Percentiles rank a stretch among this genome's conserved stretches.
Conservation (phyloP, 2,797 vertebrate genomes). For the Cephalopachus bancanus region DNA sequence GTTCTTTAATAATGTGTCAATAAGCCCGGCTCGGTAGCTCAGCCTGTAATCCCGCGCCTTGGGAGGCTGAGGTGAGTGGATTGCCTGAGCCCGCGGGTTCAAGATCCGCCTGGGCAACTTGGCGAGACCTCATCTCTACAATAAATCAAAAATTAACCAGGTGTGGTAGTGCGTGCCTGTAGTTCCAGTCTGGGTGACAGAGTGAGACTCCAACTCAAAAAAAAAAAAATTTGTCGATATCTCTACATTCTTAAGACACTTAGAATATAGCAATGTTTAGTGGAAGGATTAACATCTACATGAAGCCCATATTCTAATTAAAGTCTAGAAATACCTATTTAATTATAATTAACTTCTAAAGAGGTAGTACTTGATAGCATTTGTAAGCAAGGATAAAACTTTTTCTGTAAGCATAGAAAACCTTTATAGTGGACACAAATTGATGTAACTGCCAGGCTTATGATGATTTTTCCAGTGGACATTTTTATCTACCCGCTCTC, state of each 20-base stretch:
- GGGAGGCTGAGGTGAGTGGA: too few species aligned
- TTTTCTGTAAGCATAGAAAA: background rate
- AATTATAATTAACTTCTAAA: background rate
- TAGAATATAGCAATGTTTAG: background rate
- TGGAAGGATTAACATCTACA: background rate
- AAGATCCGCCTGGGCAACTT: too few species aligned
- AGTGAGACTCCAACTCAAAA: too few species aligned
- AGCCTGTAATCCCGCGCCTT: too few species aligned
- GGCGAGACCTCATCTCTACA: too few species aligned
- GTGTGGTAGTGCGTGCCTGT: too few species aligned
- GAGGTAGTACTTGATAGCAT: background rate
- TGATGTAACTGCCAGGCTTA: background rate
- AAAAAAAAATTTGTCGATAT: background rate
- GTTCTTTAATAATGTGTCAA: background rate
- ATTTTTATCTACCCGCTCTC: background rate
- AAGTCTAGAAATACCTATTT: background rate
- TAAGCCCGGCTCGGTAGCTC: too few species aligned
- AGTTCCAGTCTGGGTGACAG: too few species aligned
- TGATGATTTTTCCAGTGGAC: background rate
- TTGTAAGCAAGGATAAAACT: background rate
- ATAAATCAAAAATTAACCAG: too few species aligned
- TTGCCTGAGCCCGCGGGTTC: too few species aligned
- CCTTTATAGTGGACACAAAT: background rate
- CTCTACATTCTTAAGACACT: background rate
- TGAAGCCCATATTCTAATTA: background rate